Evolutionary conservation across 1,140 invertebrate species (phyloP), one percentile per base, ranked within the genome.

Genomic region (Sitodiplosis mosellana): DNA sequence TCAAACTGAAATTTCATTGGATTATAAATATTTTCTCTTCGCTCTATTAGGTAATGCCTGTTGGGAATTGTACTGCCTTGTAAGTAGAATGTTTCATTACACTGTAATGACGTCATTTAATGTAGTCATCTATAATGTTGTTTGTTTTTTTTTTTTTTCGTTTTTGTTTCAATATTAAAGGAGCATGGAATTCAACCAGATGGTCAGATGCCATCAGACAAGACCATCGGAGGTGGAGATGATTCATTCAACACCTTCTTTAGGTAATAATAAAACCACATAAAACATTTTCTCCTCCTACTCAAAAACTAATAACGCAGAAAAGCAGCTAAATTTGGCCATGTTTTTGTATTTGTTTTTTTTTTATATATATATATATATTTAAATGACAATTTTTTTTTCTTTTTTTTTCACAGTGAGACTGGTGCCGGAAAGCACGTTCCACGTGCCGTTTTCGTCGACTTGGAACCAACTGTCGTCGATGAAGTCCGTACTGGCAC

Each of bases 401-500:
- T n/a, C n/a, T n/a, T n/a, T n/a, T n/a, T n/a, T n/a, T n/a, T n/a
- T n/a, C n/a, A n/a, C 72, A 84, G 81, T 55, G 87, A 93, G 66
- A 92, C 86, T 38, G 81, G 82, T 18, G 75, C 82, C 41, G 87
- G 83, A 45, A 89, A 89, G 61, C 85, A 89, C 64, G 84, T 90
- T 17, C 84, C 85, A 1, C 65, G 84, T 52, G 84, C 86, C 10
- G 80, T 85, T 11, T 89, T 87, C 59, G 82, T 90, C 2, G 87
- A 91, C 63, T 67, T 91, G 51, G 87, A 91, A 63, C 84, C 87
- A 11, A 88, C 84, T 52, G 84, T 87, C 17, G 83, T 90, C 11
- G 84, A 83, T 83, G 83, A 87, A 67, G 81, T 87, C 43, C 74
- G 83, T 50, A 84, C 81, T 48, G 83, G 83, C 51, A 83, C 81